A percentile compares a stretch with the other conserved stretches of the same genome.
phyloP scores from a whole-genome alignment of 2,888 invertebrate genomes.

The Lamproptera curius region DNA sequence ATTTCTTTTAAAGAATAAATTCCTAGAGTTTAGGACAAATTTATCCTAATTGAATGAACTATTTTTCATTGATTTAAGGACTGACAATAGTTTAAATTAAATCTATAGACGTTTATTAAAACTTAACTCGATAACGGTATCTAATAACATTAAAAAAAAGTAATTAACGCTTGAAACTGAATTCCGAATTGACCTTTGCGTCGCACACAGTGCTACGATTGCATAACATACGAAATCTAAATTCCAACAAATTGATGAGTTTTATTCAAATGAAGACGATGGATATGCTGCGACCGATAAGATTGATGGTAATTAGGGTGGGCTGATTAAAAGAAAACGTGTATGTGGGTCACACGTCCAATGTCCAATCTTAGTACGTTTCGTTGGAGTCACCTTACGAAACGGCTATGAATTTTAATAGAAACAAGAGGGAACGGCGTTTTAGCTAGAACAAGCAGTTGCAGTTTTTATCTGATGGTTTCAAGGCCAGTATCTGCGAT shows the following conservation, averaged over 20 bases:
- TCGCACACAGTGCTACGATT: too few species aligned
- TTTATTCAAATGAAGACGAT: background rate
- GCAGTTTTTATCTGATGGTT: background rate
- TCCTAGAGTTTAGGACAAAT: too few species aligned
- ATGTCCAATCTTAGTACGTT: background rate
- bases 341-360: background rate
- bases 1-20: too few species aligned
- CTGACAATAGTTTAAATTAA: too few species aligned
- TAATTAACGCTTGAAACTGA: too few species aligned
- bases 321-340: background rate
- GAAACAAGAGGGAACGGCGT: background rate
- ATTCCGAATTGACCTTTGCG: too few species aligned
- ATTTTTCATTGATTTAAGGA: too few species aligned
- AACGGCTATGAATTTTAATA: slow-evolving; percentile 7
- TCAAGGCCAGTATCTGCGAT: background rate
- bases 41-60: too few species aligned
- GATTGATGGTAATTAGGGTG: background rate
- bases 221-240: background rate
- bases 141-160: too few species aligned
- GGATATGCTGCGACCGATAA: background rate
- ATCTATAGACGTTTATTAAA: too few species aligned
- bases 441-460: background rate
- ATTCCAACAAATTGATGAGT: background rate
- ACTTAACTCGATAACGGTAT: too few species aligned
- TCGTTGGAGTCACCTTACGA: too few species aligned